Evolutionary conservation across 2,797 vertebrate genomes (phyloP).

Genomic region (Delichon dasypus): DNA sequence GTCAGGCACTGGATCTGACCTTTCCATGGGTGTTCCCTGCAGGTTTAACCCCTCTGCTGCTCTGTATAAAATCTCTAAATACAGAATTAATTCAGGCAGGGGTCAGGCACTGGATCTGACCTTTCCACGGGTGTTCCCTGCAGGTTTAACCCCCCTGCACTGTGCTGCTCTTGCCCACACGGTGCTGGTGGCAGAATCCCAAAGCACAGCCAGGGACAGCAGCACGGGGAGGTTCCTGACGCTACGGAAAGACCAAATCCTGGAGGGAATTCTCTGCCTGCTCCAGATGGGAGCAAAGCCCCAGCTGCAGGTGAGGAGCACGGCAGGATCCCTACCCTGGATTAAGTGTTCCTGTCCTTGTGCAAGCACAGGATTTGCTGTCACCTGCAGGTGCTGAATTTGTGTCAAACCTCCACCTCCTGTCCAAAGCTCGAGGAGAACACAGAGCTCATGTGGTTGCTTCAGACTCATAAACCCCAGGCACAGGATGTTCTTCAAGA

Average conservation of each 20-base stretch:
- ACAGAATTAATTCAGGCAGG: too few species aligned
- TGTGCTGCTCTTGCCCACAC: constrained; percentile 70
- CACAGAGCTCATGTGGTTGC: constrained; percentile 29
- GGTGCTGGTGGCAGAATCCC: constrained; percentile 49
- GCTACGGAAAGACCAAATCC: constrained; percentile 78
- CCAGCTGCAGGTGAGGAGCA: constrained; percentile 61
- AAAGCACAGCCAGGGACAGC: neutral
- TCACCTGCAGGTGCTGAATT: neutral
- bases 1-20: neutral
- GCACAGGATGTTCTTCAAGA: neutral
- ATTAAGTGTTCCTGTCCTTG: neutral
- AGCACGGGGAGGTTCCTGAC: constrained; percentile 49
- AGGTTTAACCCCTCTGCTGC: constrained; percentile 81
- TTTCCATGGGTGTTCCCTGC: neutral
- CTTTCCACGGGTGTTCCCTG: too few species aligned
- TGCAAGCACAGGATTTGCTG: neutral
- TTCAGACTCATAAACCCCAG: neutral
- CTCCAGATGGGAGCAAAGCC: constrained; percentile 81
- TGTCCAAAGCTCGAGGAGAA: neutral
- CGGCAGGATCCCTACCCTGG: rapidly evolving
- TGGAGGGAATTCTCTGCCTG: constrained; percentile 82
- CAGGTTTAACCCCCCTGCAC: too few species aligned
- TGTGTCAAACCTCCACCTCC: neutral
- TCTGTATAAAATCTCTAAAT: neutral
- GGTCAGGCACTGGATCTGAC: too few species aligned